These are phyloP conservation scores for Anaspis maculata DNA, from an alignment of 2,888 invertebrate genomes.

Conservation along the genomic window DNA sequence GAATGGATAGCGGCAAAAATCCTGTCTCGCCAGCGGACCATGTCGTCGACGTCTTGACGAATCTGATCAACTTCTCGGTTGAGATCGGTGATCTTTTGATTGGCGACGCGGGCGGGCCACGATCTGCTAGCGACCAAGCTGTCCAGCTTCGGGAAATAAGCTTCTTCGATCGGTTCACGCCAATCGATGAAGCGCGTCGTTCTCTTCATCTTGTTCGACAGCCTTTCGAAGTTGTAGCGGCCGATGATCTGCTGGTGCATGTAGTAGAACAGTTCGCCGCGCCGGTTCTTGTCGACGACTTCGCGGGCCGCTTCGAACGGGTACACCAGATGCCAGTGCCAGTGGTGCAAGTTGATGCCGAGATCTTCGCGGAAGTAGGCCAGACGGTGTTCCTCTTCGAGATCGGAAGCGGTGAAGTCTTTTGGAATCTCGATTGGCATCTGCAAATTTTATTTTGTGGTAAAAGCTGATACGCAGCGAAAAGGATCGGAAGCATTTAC, in stretches of 20 bases:
- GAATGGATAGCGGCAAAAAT: slow-evolving; percentile 62
- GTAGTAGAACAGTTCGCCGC: slow-evolving; percentile 73
- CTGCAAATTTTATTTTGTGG: no score
- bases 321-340: slow-evolving; percentile 89
- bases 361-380: slow-evolving; percentile 82
- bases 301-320: slow-evolving; percentile 57
- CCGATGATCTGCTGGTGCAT: slow-evolving; percentile 65
- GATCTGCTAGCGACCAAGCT: slow-evolving; percentile 63
- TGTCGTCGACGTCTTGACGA: slow-evolving; percentile 53
- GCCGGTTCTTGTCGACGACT: slow-evolving; percentile 66
- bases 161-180: slow-evolving; percentile 61
- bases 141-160: slow-evolving; percentile 76
- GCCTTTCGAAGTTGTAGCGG: slow-evolving; percentile 65
- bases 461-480: no score
- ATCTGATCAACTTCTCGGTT: slow-evolving; percentile 60
- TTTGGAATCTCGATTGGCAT: slow-evolving; percentile 59
- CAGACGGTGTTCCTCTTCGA: slow-evolving; percentile 69
- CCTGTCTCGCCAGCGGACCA: slow-evolving; percentile 68
- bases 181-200: slow-evolving; percentile 56
- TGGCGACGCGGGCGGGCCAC: slow-evolving; percentile 62
- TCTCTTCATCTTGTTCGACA: slow-evolving; percentile 60
- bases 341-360: slow-evolving; percentile 80
- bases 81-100: slow-evolving; percentile 49
- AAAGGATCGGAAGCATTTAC: no score
- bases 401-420: slow-evolving; percentile 66